Evolutionary conservation across 1,140 invertebrate species (phyloP).

Genomic region (Aphelenchoides besseyi): DNA sequence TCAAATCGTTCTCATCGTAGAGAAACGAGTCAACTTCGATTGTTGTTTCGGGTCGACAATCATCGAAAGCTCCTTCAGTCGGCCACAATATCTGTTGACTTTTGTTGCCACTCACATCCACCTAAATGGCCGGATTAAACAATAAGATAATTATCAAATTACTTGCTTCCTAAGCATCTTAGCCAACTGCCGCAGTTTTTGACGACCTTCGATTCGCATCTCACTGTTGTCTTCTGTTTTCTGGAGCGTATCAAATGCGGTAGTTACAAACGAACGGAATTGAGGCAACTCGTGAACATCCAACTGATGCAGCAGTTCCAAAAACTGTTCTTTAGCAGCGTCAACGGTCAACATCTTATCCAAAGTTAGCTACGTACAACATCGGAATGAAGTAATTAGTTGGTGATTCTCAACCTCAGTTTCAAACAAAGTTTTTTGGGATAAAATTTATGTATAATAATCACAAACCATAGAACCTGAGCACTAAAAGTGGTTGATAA

Average conservation of each 20-base stretch:
- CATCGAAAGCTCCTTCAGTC: conserved; percentile 19
- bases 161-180: conserved; percentile 21
- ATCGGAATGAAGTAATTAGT: background rate
- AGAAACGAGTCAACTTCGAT: conserved; percentile 35
- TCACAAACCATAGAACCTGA: too few relatives aligned
- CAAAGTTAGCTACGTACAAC: background rate
- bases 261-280: background rate
- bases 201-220: background rate
- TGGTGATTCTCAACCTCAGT: background rate
- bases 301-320: background rate
- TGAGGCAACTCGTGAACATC: background rate
- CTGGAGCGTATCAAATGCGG: background rate
- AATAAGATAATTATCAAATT: background rate
- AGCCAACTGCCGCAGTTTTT: conserved; percentile 25
- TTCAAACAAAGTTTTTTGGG: too few relatives aligned
- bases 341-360: background rate
- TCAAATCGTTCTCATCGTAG: conserved; percentile 35
- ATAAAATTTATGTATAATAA: too few relatives aligned
- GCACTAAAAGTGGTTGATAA: background rate
- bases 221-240: background rate
- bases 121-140: conserved; percentile 26
- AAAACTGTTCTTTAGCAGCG: background rate
- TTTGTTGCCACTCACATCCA: conserved; percentile 7
- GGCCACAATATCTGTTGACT: conserved; percentile 33
- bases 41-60: conserved; percentile 24